Evolutionary conservation across 2,888 invertebrate genomes (phyloP).

Genomic region (Sinopyrophorus schimmeli): DNA sequence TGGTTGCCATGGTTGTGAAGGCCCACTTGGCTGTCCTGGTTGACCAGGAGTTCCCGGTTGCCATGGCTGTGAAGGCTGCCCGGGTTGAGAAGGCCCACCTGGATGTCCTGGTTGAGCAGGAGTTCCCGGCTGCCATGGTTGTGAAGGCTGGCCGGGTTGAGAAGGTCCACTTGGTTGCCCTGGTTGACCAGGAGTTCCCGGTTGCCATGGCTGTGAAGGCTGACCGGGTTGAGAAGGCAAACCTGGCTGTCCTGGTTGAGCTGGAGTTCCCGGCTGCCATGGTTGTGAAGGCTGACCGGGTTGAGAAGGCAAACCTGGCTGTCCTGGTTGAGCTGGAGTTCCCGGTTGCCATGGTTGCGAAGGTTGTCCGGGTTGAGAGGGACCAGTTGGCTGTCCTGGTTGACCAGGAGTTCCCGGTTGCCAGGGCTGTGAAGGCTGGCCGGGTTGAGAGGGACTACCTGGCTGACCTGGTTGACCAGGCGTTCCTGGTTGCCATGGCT

Average conservation of each 20-base stretch:
- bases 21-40: slow-evolving; percentile 33
- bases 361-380: slow-evolving; percentile 16
- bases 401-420: slow-evolving; percentile 38
- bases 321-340: slow-evolving; percentile 16
- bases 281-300: slow-evolving; percentile 33
- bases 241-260: slow-evolving; percentile 30
- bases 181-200: slow-evolving; percentile 38
- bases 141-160: slow-evolving; percentile 31
- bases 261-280: slow-evolving; percentile 29
- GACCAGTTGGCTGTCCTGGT: slow-evolving; percentile 41
- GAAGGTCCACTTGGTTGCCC: slow-evolving; percentile 15
- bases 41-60: slow-evolving; percentile 65
- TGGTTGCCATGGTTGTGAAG: slow-evolving; percentile 25
- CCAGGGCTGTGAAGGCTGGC: slow-evolving; percentile 20
- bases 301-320: slow-evolving; percentile 31
- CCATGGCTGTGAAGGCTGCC: slow-evolving; percentile 17
- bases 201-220: slow-evolving; percentile 35
- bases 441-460: slow-evolving; percentile 25
- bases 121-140: slow-evolving; percentile 25
- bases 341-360: slow-evolving; percentile 29
- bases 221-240: slow-evolving; percentile 30
- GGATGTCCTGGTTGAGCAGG: slow-evolving; percentile 24
- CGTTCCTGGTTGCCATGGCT: slow-evolving; percentile 58
- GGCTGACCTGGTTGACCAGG: slow-evolving; percentile 55
- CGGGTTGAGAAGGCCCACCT: slow-evolving; percentile 22